Conservation (phyloP, 2,113 vertebrate species). For the Larimichthys polyactis region DNA sequence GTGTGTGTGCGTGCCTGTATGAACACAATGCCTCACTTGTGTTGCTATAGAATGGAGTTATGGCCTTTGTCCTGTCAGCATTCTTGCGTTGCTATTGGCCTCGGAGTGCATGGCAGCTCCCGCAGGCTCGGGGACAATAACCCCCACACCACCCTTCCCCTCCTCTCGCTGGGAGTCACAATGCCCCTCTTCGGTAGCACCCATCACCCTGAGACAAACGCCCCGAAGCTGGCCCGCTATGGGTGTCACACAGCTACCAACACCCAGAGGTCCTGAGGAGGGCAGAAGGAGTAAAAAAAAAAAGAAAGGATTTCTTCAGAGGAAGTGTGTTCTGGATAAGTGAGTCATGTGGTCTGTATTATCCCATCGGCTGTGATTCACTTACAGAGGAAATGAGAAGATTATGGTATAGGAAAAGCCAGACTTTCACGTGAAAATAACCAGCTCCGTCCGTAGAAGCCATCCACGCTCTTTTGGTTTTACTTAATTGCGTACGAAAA, state of each 20-base stretch:
- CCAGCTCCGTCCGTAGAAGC: constrained; percentile 32
- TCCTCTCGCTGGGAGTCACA: constrained; percentile 69
- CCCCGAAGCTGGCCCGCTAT: constrained; percentile 14
- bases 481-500: constrained; percentile 45
- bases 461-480: constrained; percentile 22
- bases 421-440: constrained; percentile 38
- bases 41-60: constrained; percentile 82
- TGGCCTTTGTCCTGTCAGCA: constrained; percentile 82
- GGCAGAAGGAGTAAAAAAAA: not conserved
- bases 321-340: constrained; percentile 57
- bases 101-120: constrained; percentile 75
- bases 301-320: constrained; percentile 33
- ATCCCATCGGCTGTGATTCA: constrained; percentile 65
- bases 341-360: constrained; percentile 66
- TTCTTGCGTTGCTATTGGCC: constrained; percentile 80
- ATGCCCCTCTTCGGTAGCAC: constrained; percentile 61
- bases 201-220: constrained; percentile 64
- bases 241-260: constrained; percentile 53
- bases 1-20: constrained; percentile 60
- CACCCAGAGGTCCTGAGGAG: constrained; percentile 28
- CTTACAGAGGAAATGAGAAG: constrained; percentile 65
- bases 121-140: constrained; percentile 72
- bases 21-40: constrained; percentile 83
- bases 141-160: constrained; percentile 43
- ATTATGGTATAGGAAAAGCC: constrained; percentile 43